phyloP scores from a whole-genome alignment of 2,113 vertebrate species.

The Archocentrus centrarchus region DNA sequence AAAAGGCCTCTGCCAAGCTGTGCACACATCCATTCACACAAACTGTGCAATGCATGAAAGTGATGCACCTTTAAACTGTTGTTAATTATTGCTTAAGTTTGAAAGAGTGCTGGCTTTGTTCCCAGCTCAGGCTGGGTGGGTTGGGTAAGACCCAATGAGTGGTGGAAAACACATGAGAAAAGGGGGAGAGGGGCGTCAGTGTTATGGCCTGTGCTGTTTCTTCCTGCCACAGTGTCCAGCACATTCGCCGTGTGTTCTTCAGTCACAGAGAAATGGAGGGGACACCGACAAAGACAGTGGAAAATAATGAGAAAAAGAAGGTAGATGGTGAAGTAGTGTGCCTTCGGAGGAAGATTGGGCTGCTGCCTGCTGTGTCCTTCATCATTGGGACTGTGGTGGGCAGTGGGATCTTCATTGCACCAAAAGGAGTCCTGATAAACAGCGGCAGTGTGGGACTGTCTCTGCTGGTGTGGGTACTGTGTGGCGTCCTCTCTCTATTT shows the following conservation, averaged over 20 bases:
- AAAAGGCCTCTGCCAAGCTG: conserved; percentile 53
- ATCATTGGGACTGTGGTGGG: conserved; percentile 89
- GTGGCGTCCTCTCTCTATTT: conserved; percentile 86
- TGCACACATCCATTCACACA: conserved; percentile 1
- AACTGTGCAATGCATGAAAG: not conserved
- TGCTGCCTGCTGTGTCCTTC: conserved; percentile 82
- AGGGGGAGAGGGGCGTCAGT: not conserved
- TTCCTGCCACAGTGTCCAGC: not conserved
- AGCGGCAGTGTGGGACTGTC: conserved; percentile 88
- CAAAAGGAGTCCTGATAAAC: conserved; percentile 88
- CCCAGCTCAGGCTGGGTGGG: conserved; percentile 29
- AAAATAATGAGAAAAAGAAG: conserved; percentile 7
- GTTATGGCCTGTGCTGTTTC: not conserved
- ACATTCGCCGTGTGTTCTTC: not conserved
- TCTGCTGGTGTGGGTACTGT: conserved; percentile 85
- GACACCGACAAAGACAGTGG: conserved; percentile 15
- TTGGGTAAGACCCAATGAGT: conserved; percentile 48
- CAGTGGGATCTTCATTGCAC: conserved; percentile 91
- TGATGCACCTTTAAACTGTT: conserved; percentile 42
- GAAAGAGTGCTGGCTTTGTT: conserved; percentile 73
- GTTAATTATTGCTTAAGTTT: conserved; percentile 46
- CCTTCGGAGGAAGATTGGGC: conserved; percentile 80
- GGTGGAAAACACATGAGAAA: conserved; percentile 14
- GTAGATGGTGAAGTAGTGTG: conserved; percentile 46
- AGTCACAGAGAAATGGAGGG: conserved; percentile 33